These are phyloP conservation scores for Agrochola litura DNA, from an alignment of 2,888 invertebrate species.

Conservation along the genomic window DNA sequence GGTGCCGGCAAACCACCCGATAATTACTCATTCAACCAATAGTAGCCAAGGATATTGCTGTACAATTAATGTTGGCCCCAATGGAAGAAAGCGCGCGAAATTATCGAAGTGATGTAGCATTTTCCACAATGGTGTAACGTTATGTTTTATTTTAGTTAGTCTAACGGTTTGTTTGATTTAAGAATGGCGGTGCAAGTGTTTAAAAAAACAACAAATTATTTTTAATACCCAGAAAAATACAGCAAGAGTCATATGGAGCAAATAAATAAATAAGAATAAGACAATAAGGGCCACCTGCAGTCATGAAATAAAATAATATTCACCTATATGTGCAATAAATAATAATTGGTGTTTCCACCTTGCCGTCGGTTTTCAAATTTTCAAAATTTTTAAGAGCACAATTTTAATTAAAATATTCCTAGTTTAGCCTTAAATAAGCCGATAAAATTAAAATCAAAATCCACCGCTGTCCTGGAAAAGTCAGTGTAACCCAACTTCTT, in stretches of 20 bases:
- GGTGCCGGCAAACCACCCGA: constrained; percentile 69
- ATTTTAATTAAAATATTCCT: background rate
- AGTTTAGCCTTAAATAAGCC: background rate
- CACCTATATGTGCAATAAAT: too few relatives aligned
- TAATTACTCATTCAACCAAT: constrained; percentile 79
- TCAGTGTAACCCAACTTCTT: background rate
- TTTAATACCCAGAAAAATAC: background rate
- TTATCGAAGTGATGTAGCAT: constrained; percentile 67
- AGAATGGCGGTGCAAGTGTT: constrained; percentile 35
- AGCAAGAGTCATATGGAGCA: background rate
- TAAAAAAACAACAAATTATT: background rate
- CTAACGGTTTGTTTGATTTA: constrained; percentile 57
- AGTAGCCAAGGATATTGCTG: constrained; percentile 70
- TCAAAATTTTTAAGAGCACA: background rate
- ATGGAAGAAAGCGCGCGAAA: constrained; percentile 70
- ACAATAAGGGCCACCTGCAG: too few relatives aligned
- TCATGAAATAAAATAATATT: background rate
- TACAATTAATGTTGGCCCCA: constrained; percentile 74
- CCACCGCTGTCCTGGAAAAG: background rate
- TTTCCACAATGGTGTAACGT: constrained; percentile 66
- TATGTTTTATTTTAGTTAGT: constrained; percentile 69
- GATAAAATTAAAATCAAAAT: background rate
- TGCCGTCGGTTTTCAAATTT: background rate
- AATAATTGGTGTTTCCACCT: background rate
- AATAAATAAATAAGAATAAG: background rate